Evolutionary conservation across 2,888 invertebrate species (phyloP), one percentile per base, ranked within the genome.

Genomic region (Oligia fasciuncula): DNA sequence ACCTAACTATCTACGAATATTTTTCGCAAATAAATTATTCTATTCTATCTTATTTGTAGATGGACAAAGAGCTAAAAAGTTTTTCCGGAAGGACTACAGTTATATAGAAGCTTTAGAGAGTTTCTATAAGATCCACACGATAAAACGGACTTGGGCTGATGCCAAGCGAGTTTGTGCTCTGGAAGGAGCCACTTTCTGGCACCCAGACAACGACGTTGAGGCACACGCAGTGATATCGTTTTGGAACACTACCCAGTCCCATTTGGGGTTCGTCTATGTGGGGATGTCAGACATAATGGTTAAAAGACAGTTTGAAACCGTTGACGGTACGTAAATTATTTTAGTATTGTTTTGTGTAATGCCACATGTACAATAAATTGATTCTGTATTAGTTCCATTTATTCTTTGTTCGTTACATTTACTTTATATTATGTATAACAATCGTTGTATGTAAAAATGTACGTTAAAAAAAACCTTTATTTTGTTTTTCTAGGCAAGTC

Each of bases 121-220:
- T 80, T 96, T 95, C 79, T 96, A 96, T 87, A 96, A 96, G 89
- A 88, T 95, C 40, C 94, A 95, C 76, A 94, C 93, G 0, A 73
- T 92, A n/a, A 90, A 89, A 9, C 93, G 88, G 79, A 90, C 85
- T 17, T 96, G 95, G 94, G 74, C 87, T 17, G 92, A 94, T 2
- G 95, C 95, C 0, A 94, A 92, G 82, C 89, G 83, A 14, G 86
- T 83, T 17, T 96, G 96, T 80, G 89, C 87, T 1, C 60, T 89
- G 54, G 95, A 96, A 89, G 95, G 95, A 0, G 93, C 94, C 2
- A 86, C 82, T 17, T 82, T 96, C 3, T 95, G 94, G 81, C 94
- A 93, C 57, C 94, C 96, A 3, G 92, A 93, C n/a, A 90, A 95
- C 66, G 81, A 91, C 3, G 83, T 82, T 0, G 96, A 96, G 76